Percentiles rank a stretch among this genome's conserved stretches.
Conservation (phyloP, 2,797 vertebrate genomes). For the Siniperca undulata region DNA sequence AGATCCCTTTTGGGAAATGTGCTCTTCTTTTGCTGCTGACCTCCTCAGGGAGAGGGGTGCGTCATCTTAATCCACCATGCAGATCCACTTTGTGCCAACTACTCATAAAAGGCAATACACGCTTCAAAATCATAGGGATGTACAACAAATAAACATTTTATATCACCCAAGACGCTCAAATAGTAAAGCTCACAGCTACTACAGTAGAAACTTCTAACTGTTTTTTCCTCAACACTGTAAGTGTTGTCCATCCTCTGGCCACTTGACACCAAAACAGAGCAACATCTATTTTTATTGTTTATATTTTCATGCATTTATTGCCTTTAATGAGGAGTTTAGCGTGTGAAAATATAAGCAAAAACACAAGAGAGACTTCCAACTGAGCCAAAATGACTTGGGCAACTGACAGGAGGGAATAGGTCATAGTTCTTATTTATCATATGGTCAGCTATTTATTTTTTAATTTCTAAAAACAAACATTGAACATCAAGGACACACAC, state of each 20-base stretch:
- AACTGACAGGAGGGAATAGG: background rate
- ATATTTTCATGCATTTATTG: conserved; percentile 4
- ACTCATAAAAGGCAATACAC: conserved; percentile 30
- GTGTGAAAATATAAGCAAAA: background rate
- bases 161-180: background rate
- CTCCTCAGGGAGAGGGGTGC: background rate
- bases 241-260: background rate
- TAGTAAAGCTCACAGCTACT: conserved; percentile 6
- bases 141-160: conserved; percentile 14
- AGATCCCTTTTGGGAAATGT: conserved; percentile 14
- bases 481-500: background rate
- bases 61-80: conserved; percentile 16
- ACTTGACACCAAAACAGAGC: background rate
- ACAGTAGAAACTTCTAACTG: background rate
- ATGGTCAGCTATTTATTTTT: background rate
- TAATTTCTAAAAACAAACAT: background rate
- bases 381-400: conserved; percentile 2
- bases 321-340: background rate
- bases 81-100: conserved; percentile 15
- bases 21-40: conserved; percentile 23
- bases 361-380: conserved; percentile 13
- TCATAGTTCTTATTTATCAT: background rate
- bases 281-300: background rate
- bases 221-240: background rate
- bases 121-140: conserved; percentile 7